phyloP scores from a whole-genome alignment of 1,140 invertebrate genomes.

The Drosophila ficusphila region DNA sequence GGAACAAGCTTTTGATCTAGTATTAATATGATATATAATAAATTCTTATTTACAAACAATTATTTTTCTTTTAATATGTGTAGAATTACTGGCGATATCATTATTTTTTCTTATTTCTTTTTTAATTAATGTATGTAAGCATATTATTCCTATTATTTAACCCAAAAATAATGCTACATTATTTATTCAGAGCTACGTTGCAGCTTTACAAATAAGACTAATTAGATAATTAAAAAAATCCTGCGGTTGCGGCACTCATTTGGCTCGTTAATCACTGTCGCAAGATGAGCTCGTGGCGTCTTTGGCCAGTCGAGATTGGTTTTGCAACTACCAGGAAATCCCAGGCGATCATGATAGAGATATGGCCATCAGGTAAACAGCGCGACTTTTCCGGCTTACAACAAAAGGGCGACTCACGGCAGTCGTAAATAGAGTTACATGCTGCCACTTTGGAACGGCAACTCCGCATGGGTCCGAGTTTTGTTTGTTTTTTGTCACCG shows the following conservation, averaged over 20 bases:
- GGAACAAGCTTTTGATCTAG: too few relatives aligned
- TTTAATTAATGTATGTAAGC: too few relatives aligned
- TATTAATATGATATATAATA: too few relatives aligned
- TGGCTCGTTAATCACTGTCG: constrained; percentile 18
- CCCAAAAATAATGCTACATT: too few relatives aligned
- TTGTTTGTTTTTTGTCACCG: constrained; percentile 24
- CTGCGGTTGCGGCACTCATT: constrained; percentile 17
- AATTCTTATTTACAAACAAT: too few relatives aligned
- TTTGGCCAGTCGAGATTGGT: constrained; percentile 7
- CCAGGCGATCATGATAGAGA: constrained; percentile 14
- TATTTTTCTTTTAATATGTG: too few relatives aligned
- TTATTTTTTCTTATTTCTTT: too few relatives aligned
- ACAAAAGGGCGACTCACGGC: constrained; percentile 37
- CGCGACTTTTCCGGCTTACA: constrained; percentile 49
- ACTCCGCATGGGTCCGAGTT: constrained; percentile 44
- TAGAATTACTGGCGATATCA: too few relatives aligned
- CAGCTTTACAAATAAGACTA: too few relatives aligned
- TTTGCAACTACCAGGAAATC: constrained; percentile 43
- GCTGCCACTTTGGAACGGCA: constrained; percentile 40
- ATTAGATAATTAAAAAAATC: background rate
- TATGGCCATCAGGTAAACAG: constrained; percentile 38
- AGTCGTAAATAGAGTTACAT: constrained; percentile 67
- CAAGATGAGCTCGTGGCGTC: constrained; percentile 19
- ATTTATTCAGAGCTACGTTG: too few relatives aligned
- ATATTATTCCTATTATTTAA: too few relatives aligned